phyloP scores from a whole-genome alignment of 2,797 vertebrate species.

The Coregonus sp. region DNA sequence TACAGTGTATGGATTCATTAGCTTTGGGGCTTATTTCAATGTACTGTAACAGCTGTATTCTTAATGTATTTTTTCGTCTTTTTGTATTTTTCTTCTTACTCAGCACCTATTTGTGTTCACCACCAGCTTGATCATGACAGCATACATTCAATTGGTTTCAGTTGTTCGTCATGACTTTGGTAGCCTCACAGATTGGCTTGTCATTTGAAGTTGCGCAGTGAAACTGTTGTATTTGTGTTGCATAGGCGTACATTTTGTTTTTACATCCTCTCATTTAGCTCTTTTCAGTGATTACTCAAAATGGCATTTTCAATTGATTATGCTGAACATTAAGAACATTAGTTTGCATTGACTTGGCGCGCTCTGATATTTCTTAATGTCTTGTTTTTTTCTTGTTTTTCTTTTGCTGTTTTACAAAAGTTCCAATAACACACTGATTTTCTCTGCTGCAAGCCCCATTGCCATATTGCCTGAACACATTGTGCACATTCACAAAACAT shows the following conservation, averaged over 20 bases:
- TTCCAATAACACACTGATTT: slow-evolving; percentile 21
- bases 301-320: slow-evolving; percentile 27
- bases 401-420: slow-evolving; percentile 36
- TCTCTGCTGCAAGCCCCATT: slow-evolving; percentile 29
- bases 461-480: slow-evolving; percentile 32
- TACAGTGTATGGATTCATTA: slow-evolving; percentile 53
- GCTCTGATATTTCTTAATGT: too few species aligned
- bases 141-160: slow-evolving; percentile 51
- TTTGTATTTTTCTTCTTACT: slow-evolving; percentile 36
- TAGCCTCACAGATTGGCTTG: slow-evolving; percentile 29
- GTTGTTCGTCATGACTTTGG: slow-evolving; percentile 20
- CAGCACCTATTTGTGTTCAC: slow-evolving; percentile 38
- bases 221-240: slow-evolving; percentile 18
- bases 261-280: background rate
- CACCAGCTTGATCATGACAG: slow-evolving; percentile 39
- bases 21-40: slow-evolving; percentile 62
- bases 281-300: background rate
- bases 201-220: slow-evolving; percentile 18
- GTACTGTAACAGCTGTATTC: slow-evolving; percentile 35
- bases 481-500: slow-evolving; percentile 1
- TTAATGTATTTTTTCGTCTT: slow-evolving; percentile 20
- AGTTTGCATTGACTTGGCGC: background rate
- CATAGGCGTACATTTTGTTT: too few species aligned
- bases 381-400: slow-evolving; percentile 5
- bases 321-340: background rate